A percentile compares a stretch with the other conserved stretches of the same genome.
phyloP scores from a whole-genome alignment of 2,113 vertebrate species.

The Oncorhynchus masou region DNA sequence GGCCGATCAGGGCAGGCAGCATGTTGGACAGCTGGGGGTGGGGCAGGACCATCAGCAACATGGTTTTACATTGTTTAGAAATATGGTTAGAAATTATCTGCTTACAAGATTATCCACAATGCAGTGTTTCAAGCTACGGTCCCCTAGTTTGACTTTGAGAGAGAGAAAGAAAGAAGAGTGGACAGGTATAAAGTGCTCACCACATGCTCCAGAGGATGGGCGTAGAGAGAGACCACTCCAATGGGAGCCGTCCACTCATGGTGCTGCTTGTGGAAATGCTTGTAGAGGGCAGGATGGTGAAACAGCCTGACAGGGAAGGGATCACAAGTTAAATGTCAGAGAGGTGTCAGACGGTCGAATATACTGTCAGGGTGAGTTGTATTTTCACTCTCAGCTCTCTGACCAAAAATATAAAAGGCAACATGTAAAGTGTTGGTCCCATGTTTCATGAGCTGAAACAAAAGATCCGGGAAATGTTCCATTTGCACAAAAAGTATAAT shows the following conservation, averaged over 20 bases:
- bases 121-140: no score
- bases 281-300: slow-evolving; percentile 86
- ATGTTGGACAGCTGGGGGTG: slow-evolving; percentile 83
- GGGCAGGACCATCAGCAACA: no score
- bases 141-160: background rate
- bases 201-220: slow-evolving; percentile 87
- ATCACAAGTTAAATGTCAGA: background rate
- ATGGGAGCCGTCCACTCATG: slow-evolving; percentile 95
- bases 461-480: no score
- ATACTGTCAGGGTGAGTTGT: background rate
- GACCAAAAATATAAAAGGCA: no score
- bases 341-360: background rate
- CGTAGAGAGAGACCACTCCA: slow-evolving; percentile 81
- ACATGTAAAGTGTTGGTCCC: no score
- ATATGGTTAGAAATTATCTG: no score
- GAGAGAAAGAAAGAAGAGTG: background rate
- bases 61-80: no score
- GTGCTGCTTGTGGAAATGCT: slow-evolving; percentile 89
- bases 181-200: slow-evolving; percentile 64
- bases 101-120: no score
- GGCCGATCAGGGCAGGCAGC: slow-evolving; percentile 79
- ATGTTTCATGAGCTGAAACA: no score
- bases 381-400: no score
- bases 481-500: no score
- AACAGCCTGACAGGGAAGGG: slow-evolving; percentile 72